phyloP scores from a whole-genome alignment of 1,140 invertebrate genomes.

The Drosophila yakuba region DNA sequence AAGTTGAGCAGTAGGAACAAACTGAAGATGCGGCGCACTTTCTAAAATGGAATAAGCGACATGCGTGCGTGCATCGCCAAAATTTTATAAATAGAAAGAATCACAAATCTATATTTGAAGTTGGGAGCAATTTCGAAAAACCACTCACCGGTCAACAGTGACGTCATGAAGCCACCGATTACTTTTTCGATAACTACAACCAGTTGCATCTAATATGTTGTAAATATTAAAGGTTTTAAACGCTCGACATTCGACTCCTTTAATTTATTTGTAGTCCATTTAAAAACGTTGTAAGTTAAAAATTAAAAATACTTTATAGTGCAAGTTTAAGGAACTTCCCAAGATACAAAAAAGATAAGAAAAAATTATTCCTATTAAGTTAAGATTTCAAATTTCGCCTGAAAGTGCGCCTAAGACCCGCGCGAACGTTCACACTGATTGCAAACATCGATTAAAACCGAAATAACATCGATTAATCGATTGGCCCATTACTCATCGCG shows the following conservation, averaged over 20 bases:
- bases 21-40: conserved; percentile 68
- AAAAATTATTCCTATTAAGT: too few relatives aligned
- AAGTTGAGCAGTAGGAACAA: conserved; percentile 77
- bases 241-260: too few relatives aligned
- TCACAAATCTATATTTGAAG: conserved; percentile 70
- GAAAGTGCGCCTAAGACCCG: not conserved
- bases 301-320: too few relatives aligned
- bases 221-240: too few relatives aligned
- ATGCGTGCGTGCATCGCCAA: conserved; percentile 67
- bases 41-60: conserved; percentile 69
- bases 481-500: conserved; percentile 61
- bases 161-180: conserved; percentile 38
- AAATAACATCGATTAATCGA: not conserved
- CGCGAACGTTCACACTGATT: not conserved
- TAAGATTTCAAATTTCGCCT: not conserved
- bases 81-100: conserved; percentile 73
- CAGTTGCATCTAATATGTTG: too few relatives aligned
- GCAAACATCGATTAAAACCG: not conserved
- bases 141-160: conserved; percentile 13
- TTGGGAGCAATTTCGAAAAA: conserved; percentile 46
- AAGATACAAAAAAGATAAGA: too few relatives aligned
- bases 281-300: too few relatives aligned
- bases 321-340: too few relatives aligned
- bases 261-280: too few relatives aligned
- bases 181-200: not conserved